phyloP scores from a whole-genome alignment of 2,888 invertebrate species.

The Halocaridina rubra region DNA sequence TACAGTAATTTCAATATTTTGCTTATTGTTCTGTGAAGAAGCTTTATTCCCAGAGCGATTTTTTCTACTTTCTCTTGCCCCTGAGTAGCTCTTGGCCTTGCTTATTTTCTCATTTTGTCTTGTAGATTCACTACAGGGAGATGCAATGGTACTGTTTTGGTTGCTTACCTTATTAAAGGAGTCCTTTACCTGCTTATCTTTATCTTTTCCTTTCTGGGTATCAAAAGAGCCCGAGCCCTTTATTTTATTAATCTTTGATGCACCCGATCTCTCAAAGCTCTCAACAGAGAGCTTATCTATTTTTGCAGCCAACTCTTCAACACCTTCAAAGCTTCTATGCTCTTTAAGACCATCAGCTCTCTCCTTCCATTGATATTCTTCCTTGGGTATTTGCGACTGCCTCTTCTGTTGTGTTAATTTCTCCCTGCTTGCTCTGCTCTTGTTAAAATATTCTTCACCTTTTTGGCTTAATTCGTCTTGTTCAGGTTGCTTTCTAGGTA shows the following conservation, averaged over 20 bases:
- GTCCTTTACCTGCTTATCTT: no score
- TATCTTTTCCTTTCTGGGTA: no score
- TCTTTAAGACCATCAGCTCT: background rate
- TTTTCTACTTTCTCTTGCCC: conserved; percentile 29
- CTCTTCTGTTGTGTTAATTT: background rate
- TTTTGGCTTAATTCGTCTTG: no score
- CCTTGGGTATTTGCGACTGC: background rate
- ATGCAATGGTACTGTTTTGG: background rate
- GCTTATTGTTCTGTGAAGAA: background rate
- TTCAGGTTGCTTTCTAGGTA: no score
- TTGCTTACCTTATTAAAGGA: no score
- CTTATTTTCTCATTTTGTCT: background rate
- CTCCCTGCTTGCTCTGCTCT: background rate
- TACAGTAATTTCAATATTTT: conserved; percentile 25
- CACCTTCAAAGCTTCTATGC: background rate
- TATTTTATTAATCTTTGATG: no score
- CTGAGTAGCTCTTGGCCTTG: conserved; percentile 30
- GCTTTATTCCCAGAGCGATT: conserved; percentile 19
- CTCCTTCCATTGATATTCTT: background rate
- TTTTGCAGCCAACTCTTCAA: conserved; percentile 26
- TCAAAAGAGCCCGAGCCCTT: no score
- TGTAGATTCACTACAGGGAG: no score
- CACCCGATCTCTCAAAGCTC: background rate
- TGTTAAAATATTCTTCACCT: no score
- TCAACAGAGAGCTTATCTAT: conserved; percentile 18